phyloP scores from a whole-genome alignment of 1,140 invertebrate genomes.

The Aphelinus atriplicis region DNA sequence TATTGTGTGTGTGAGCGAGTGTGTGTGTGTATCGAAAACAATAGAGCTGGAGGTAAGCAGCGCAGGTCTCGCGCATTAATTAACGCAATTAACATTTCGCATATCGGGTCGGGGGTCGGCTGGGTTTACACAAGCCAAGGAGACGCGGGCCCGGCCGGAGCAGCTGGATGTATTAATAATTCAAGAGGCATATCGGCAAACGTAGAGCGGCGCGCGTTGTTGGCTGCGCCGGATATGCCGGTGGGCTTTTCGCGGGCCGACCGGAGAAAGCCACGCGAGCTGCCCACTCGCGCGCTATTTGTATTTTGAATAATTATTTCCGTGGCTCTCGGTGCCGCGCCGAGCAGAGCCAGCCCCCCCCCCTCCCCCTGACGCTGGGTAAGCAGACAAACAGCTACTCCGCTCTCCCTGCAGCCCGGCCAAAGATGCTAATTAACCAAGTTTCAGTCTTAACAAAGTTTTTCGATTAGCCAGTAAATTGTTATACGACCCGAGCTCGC shows the following conservation, averaged over 20 bases:
- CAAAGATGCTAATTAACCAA: conserved; percentile 63
- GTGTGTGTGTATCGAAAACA: too few species aligned
- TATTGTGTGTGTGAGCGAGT: too few species aligned
- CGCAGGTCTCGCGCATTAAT: not conserved
- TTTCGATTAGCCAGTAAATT: conserved; percentile 62
- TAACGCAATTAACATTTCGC: conserved; percentile 16
- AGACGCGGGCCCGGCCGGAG: too few species aligned
- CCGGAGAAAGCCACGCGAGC: not conserved
- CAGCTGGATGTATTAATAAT: conserved; percentile 11
- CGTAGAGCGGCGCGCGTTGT: too few species aligned
- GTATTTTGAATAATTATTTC: conserved; percentile 42
- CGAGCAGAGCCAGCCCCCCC: not conserved
- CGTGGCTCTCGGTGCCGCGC: not conserved
- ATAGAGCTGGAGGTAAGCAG: too few species aligned
- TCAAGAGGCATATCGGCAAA: conserved; percentile 7
- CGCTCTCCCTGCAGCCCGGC: conserved; percentile 12
- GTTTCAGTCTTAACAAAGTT: conserved; percentile 60
- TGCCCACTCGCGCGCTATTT: conserved; percentile 16
- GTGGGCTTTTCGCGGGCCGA: not conserved
- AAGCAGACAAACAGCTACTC: not conserved
- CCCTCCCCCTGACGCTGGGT: not conserved
- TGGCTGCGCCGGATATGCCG: too few species aligned
- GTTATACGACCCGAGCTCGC: conserved; percentile 51
- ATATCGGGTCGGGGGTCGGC: not conserved
- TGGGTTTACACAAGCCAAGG: too few species aligned